Evolutionary conservation across 2,888 invertebrate genomes (phyloP).

Genomic region (Leptopilina syphax): DNA sequence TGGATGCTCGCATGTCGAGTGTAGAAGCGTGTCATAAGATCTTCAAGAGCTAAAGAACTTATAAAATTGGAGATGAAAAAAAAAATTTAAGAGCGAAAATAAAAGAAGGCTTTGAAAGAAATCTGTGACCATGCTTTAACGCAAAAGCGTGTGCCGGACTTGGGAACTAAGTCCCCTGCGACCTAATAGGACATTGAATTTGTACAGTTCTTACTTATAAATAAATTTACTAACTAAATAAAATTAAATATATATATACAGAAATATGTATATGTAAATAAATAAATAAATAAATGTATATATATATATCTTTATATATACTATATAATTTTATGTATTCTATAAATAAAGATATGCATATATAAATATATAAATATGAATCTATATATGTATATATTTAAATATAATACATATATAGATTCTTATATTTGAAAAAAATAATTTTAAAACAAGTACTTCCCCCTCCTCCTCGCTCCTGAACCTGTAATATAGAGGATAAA

Average conservation of each 20-base stretch:
- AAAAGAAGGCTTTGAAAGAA: conserved; percentile 42
- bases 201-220: conserved; percentile 77
- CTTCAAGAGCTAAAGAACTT: conserved; percentile 3
- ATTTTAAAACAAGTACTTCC: conserved; percentile 29
- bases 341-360: no score
- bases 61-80: conserved; percentile 21
- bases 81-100: conserved; percentile 34
- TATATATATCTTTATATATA: conserved; percentile 52
- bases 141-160: conserved; percentile 24
- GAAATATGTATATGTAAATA: conserved; percentile 67
- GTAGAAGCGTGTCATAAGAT: conserved; percentile 28
- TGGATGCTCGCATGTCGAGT: conserved; percentile 65
- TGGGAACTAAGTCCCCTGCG: conserved; percentile 46
- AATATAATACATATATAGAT: conserved; percentile 61
- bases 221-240: conserved; percentile 75
- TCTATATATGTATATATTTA: conserved; percentile 68
- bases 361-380: conserved; percentile 51
- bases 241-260: conserved; percentile 54
- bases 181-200: conserved; percentile 76
- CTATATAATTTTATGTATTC: no score
- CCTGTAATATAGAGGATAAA: conserved; percentile 26
- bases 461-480: conserved; percentile 27
- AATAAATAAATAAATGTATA: conserved; percentile 53
- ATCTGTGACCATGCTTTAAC: conserved; percentile 21
- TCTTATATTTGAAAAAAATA: conserved; percentile 16